Conservation (phyloP, 2,888 invertebrate species). For the Melieria picta region DNA sequence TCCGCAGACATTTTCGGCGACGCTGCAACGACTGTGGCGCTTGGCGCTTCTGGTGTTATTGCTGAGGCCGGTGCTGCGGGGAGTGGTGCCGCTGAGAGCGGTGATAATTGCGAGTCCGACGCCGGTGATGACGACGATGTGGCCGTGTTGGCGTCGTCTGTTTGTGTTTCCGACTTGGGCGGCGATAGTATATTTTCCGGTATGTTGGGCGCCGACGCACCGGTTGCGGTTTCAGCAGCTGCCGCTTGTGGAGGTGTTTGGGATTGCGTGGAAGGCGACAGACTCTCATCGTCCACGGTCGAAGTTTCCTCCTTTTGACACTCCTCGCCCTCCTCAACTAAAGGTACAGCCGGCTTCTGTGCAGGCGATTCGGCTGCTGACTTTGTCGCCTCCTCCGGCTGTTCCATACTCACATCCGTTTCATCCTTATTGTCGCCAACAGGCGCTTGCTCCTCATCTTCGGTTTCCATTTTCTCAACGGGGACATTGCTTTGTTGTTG, state of each 20-base stretch:
- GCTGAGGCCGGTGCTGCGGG: background rate
- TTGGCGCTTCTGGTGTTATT: slow-evolving; percentile 8
- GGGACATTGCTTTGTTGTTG: no score
- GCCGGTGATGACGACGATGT: slow-evolving; percentile 61
- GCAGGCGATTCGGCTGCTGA: no score
- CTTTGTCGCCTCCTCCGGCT: no score
- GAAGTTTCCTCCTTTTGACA: slow-evolving; percentile 11
- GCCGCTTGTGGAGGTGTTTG: slow-evolving; percentile 16
- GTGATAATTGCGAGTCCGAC: slow-evolving; percentile 59
- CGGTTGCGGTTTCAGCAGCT: slow-evolving; percentile 14
- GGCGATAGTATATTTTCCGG: slow-evolving; percentile 61
- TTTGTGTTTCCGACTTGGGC: slow-evolving; percentile 62
- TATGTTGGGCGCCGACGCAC: slow-evolving; percentile 40
- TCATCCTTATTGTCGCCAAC: no score
- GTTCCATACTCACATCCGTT: no score
- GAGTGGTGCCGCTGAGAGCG: slow-evolving; percentile 32
- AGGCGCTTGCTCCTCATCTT: no score
- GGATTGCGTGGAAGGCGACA: slow-evolving; percentile 28
- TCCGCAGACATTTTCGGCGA: background rate
- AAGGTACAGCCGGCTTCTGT: no score
- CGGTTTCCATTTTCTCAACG: no score
- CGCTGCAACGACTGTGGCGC: background rate
- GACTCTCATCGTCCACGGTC: slow-evolving; percentile 4
- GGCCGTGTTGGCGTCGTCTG: slow-evolving; percentile 61
- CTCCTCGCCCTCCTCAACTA: background rate